These are phyloP conservation scores for Arvicanthis niloticus DNA, from an alignment of 2,113 vertebrate species.

Conservation along the genomic window DNA sequence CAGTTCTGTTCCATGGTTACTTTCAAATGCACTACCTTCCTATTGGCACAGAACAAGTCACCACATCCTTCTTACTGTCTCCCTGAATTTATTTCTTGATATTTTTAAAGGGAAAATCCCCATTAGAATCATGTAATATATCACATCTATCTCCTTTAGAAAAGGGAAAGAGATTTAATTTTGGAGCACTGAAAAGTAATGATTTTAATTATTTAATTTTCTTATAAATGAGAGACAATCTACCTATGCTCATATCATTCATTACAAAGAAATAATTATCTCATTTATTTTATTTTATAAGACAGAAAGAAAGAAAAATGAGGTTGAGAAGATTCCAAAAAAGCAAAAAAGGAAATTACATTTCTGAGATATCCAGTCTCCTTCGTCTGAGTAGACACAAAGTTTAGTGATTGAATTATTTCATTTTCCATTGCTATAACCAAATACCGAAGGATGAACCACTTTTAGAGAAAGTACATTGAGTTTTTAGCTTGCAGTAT, in stretches of 20 bases:
- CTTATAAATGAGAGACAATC: constrained; percentile 74
- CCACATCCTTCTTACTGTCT: constrained; percentile 18
- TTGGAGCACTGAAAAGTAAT: constrained; percentile 69
- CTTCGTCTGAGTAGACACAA: not conserved
- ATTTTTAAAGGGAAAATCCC: constrained; percentile 45
- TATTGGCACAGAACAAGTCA: constrained; percentile 7
- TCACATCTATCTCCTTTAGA: constrained; percentile 16
- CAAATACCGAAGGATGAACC: not conserved
- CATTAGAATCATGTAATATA: constrained; percentile 27
- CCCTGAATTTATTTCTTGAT: constrained; percentile 37
- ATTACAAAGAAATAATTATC: constrained; percentile 75
- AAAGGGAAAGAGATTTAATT: constrained; percentile 65
- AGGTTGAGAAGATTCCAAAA: not conserved
- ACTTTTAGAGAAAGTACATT: not conserved
- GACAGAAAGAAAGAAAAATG: constrained; percentile 3
- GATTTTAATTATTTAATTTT: constrained; percentile 68
- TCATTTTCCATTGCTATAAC: not conserved
- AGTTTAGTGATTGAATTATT: not conserved
- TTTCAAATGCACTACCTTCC: constrained; percentile 9
- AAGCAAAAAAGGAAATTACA: not conserved
- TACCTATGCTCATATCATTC: constrained; percentile 57
- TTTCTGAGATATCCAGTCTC: not conserved
- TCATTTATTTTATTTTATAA: constrained; percentile 71
- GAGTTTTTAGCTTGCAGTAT: not conserved
- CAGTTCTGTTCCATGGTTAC: not conserved